phyloP scores from a whole-genome alignment of 1,140 invertebrate species.

The Dendroctonus valens region DNA sequence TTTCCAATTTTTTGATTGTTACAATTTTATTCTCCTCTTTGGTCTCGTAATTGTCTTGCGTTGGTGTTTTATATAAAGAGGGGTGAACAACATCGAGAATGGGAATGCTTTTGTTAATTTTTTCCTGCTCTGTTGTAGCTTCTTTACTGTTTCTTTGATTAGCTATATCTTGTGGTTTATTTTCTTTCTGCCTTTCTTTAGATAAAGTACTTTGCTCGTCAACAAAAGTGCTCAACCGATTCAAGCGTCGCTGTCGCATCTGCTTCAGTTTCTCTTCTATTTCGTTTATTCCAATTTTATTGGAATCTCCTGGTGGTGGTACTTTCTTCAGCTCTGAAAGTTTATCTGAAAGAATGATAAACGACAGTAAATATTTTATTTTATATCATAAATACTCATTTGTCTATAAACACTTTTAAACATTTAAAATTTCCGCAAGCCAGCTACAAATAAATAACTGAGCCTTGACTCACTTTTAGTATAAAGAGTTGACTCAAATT shows the following conservation, averaged over 20 bases:
- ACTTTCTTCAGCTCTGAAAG: no score
- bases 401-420: no score
- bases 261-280: constrained; percentile 30
- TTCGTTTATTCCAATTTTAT: constrained; percentile 24
- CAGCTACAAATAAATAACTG: no score
- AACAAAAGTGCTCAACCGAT: constrained; percentile 25
- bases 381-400: no score
- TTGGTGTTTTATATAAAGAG: not conserved
- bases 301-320: no score
- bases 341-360: no score
- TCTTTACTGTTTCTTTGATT: not conserved
- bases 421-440: no score
- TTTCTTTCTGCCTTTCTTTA: constrained; percentile 2
- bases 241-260: constrained; percentile 24
- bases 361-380: no score
- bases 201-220: constrained; percentile 17
- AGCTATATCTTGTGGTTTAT: not conserved
- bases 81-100: not conserved
- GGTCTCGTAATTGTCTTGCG: not conserved
- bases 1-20: no score
- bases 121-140: not conserved
- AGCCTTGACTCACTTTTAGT: no score
- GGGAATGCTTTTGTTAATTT: constrained; percentile 10
- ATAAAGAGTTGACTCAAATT: no score
- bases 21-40: no score